Evolutionary conservation across 2,888 invertebrate genomes (phyloP).

Genomic region (Harmothoe impar): DNA sequence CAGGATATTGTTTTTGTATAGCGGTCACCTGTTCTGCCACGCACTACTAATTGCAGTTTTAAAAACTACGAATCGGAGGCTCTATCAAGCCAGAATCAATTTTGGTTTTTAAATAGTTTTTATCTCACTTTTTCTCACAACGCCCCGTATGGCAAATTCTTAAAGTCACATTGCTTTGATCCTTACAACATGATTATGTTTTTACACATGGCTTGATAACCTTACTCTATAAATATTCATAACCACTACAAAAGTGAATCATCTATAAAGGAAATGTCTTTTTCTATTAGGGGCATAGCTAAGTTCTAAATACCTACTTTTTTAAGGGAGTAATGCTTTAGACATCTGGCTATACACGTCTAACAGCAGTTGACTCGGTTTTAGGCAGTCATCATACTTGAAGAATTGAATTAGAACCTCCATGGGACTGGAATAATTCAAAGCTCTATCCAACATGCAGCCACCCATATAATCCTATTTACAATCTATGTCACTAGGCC

Average conservation of each 20-base stretch:
- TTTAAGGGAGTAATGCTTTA: no score
- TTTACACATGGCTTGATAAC: no score
- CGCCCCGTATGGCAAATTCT: background rate
- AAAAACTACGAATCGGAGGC: background rate
- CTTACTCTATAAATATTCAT: no score
- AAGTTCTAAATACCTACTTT: no score
- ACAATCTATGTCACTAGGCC: background rate
- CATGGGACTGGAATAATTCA: slow-evolving; percentile 44
- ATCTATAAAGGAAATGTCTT: no score
- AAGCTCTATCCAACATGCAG: background rate
- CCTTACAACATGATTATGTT: no score
- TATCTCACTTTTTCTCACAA: background rate
- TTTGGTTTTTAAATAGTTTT: background rate
- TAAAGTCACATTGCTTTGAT: background rate
- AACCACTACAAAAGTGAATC: no score
- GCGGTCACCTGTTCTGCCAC: slow-evolving; percentile 2
- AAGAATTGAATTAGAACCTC: slow-evolving; percentile 9
- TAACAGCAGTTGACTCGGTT: background rate
- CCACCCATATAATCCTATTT: slow-evolving; percentile 45
- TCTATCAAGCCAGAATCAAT: background rate
- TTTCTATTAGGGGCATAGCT: no score
- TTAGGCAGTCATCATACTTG: background rate
- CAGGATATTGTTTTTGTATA: background rate
- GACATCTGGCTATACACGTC: no score
- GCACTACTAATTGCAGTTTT: background rate